Evolutionary conservation across 2,113 vertebrate genomes (phyloP), one percentile per base, ranked within the genome.

Genomic region (Periophthalmus modestus): DNA sequence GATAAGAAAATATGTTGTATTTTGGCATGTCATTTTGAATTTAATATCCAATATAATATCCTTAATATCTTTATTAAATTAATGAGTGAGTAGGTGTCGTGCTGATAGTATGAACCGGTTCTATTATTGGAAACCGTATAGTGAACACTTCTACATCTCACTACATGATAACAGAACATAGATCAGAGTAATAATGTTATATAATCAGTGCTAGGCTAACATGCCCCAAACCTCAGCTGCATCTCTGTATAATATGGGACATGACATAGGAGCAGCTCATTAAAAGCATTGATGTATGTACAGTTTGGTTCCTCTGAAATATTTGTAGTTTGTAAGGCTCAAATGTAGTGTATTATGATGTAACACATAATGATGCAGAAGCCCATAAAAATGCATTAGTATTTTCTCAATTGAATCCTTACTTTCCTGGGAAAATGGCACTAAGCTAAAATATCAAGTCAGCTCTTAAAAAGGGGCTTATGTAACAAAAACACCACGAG

Each of bases 391-490:
- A 74, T 77, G 50, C 33, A 43, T 75, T 24, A 7, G 59, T 62
- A 7, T 72, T 66, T 74, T 71, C 47, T 50, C 36, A 70, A 66
- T 79, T 75, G 36, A 59, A 13, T 74, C 36, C 34, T 43, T 50
- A 55, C 54, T 73, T 57, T n/a, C 7, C 39, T 43, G 46, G 68
- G 65, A 0, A 47, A 75, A 18, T 73, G 63, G 77, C 78, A 78
- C 66, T 2, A 14, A 65, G 7, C 15, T 10, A 12, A 36, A 73
- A 10, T 75, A 69, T 62, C 34, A 68, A 9, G 62, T 43, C 2
- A 19, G 12, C 54, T 71, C 73, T 71, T 77, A 71, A 72, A 69
- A 82, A 71, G 81, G 74, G 13, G 54, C 0, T 84, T 79, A 82
- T 74, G 33, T 77, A 82, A 85, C 75, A 71, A 65, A 39, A 63